Evolutionary conservation across 2,797 vertebrate genomes (phyloP), one percentile per base, ranked within the genome.

Genomic region (Pseudopleuronectes americanus): DNA sequence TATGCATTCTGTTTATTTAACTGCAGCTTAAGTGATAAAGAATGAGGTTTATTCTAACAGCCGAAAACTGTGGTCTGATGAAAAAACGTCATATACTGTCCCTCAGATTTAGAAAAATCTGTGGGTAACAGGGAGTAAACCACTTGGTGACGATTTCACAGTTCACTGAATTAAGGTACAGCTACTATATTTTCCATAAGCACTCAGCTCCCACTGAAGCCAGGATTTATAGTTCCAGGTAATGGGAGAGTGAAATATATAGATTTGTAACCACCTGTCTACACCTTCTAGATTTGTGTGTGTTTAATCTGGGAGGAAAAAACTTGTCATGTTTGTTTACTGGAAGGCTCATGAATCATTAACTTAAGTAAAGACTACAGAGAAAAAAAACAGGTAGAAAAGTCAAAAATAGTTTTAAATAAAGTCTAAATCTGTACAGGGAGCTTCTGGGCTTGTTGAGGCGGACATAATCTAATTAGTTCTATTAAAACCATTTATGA

Each of bases 391-490:
- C 45, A 77, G 64, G 68, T 73, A 57, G 47, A 43, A 13, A 69
- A 76, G 22, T 53, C 19, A 81, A 76, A 89, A 85, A 83, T 71
- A 88, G 66, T 65, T 79, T 82, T 56, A 84, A 85, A 84, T 80
- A 73, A 51, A 79, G 57, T 78, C 80, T 84, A 85, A 86, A 85
- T 87, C 53, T 73, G 82, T 74, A 63, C 8, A 51, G 71, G 58
- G 38, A 64, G 84, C 83, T 84, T 49, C 65, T 79, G 63, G 84
- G 80, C 58, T 80, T 82, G 71, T 77, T 75, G 72, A 79, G 70
- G 80, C 81, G 65, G 71, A 76, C 61, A 72, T 88, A 86, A 89
- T 89, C 77, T 81, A 83, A 85, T 90, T 90, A 85, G 80, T 80
- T 84, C 52, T 71, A 80, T 70, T 82, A 64, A 77, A 91, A 89